These are phyloP conservation scores for Malacoctenus gilli DNA, from an alignment of 2,797 vertebrate species.

Conservation along the genomic window DNA sequence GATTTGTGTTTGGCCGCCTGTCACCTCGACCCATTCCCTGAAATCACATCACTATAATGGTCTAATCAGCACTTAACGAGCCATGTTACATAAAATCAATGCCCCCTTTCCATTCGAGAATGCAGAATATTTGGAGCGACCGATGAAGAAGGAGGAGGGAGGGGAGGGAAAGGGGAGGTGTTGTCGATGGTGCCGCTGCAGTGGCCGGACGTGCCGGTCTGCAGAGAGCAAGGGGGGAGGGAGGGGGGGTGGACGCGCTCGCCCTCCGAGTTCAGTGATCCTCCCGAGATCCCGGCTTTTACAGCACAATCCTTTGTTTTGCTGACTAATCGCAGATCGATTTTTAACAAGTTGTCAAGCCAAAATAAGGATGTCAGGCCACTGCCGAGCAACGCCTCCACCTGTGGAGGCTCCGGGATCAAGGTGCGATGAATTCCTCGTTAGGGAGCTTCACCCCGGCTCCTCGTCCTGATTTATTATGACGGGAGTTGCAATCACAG, in stretches of 20 bases:
- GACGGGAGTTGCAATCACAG: slow-evolving; percentile 6
- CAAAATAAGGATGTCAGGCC: slow-evolving; percentile 71
- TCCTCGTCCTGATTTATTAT: slow-evolving; percentile 35
- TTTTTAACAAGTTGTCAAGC: slow-evolving; percentile 73
- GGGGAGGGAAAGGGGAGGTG: slow-evolving; percentile 41
- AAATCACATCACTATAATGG: slow-evolving; percentile 81
- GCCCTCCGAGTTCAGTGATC: slow-evolving; percentile 64
- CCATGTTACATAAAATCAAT: slow-evolving; percentile 83
- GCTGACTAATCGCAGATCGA: slow-evolving; percentile 83
- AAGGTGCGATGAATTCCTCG: slow-evolving; percentile 25
- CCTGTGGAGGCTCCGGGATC: slow-evolving; percentile 50
- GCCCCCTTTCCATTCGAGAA: slow-evolving; percentile 66
- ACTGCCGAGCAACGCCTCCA: slow-evolving; percentile 61
- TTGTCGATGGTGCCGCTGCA: slow-evolving; percentile 64
- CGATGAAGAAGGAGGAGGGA: slow-evolving; percentile 64
- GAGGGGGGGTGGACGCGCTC: no score
- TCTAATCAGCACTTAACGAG: slow-evolving; percentile 83
- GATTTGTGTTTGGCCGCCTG: slow-evolving; percentile 71
- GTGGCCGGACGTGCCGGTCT: slow-evolving; percentile 36
- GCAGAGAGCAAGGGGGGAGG: slow-evolving; percentile 50
- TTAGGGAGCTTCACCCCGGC: slow-evolving; percentile 14
- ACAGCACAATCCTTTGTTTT: slow-evolving; percentile 81
- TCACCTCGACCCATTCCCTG: slow-evolving; percentile 76
- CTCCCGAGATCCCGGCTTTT: slow-evolving; percentile 72
- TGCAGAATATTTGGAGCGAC: slow-evolving; percentile 75